Base-by-base conservation (phyloP, 2,888 invertebrate genomes). In the Pyrrhia umbra region DNA sequence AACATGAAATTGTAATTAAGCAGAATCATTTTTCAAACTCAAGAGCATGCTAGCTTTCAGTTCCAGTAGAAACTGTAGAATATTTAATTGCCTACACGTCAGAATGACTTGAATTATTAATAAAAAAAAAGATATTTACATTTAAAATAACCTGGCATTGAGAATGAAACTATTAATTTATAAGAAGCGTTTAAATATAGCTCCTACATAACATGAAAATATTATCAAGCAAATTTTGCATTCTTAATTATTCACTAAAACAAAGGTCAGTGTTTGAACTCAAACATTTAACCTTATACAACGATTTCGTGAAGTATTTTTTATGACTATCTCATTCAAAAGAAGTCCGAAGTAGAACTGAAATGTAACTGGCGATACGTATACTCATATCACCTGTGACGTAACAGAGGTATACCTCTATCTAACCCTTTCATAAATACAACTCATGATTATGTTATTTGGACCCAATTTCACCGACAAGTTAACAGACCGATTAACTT, bases 11-110 rank as follows among this genome's bases (percentile, higher is more conserved):
- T 52, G 40, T 68, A 68, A 72, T 75, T 67, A 62, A 67, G 55
- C 39, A 54, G 21, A 52, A 51, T 39, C 51, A 75, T 72, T 64
- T 61, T 30, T 76, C 77, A 62, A 68, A 56, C 45, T 68, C 51
- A 76, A 49, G 10, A 50, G 64, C 63, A 68, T 47, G 72, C 60
- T 13, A 59, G 47, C 49, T 73, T 55, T 18, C 49, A 18, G 34
- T 16, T 46, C 6, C 16, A 74, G 40, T 25, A 15, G 13, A 30
- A 43, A 66, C 18, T 20, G 52, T 27, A 45, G 58, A 54, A 49
- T 58, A 54, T 70, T 56, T 58, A 75, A 69, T 66, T 65, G 40
- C 37, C 30, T 40, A 8, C 9, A 43, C 47, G 57, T 61, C 55
- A 42, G 21, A 49, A 54, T 21, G 5, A 51, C 15, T 21, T 16